A percentile compares a stretch with the other conserved stretches of the same genome.
These are phyloP conservation scores for Rotaria macrura DNA, from an alignment of 2,888 invertebrate species.

Conservation along the genomic window DNA sequence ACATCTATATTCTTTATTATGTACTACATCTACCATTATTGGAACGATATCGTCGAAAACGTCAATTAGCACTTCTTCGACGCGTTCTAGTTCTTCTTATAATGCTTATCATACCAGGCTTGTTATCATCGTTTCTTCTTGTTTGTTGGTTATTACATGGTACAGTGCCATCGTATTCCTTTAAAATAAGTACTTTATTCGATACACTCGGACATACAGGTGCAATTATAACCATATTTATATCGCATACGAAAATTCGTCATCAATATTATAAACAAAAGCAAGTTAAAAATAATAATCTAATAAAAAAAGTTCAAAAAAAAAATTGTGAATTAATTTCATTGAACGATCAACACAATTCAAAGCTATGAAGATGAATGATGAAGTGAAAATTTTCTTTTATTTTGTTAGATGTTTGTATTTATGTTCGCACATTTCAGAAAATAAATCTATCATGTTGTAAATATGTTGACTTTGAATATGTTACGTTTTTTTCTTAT, in stretches of 20 bases:
- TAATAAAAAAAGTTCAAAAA: not conserved
- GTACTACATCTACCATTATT: not conserved
- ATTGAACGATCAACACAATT: not conserved
- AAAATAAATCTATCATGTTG: too few relatives aligned
- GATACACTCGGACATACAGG: not conserved
- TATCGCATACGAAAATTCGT: not conserved
- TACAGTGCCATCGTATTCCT: not conserved
- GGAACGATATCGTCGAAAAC: not conserved
- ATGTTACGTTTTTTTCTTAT: too few relatives aligned
- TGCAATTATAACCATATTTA: not conserved
- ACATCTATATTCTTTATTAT: not conserved
- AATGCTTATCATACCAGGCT: not conserved
- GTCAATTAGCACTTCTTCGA: not conserved
- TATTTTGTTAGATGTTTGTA: too few relatives aligned
- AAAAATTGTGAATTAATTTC: not conserved
- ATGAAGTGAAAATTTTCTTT: too few relatives aligned
- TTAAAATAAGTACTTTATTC: not conserved
- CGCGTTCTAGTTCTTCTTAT: not conserved
- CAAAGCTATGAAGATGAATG: too few relatives aligned
- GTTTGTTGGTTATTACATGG: not conserved
- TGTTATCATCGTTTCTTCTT: not conserved
- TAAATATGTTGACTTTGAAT: too few relatives aligned
- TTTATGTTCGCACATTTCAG: too few relatives aligned
- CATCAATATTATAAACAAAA: not conserved
- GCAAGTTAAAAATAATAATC: not conserved